phyloP scores from a whole-genome alignment of 2,888 invertebrate species.

The Microctonus brassicae region DNA sequence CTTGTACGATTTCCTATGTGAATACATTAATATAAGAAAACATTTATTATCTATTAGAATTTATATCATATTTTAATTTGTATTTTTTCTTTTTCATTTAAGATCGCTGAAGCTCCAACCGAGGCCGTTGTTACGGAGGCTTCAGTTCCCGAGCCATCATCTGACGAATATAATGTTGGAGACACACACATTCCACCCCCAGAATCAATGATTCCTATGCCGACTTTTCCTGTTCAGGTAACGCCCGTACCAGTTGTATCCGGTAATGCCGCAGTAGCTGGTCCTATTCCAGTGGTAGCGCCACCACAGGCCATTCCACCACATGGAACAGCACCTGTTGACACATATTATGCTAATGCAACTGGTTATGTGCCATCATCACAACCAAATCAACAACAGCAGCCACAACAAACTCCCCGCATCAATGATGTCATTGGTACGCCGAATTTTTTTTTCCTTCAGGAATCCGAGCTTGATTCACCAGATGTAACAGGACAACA shows the following conservation, averaged over 20 bases:
- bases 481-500: conserved; percentile 73
- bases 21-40: neutral
- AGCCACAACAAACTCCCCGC: conserved; percentile 72
- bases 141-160: conserved; percentile 55
- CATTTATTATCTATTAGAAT: neutral
- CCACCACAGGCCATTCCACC: conserved; percentile 60
- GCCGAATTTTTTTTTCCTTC: conserved; percentile 85
- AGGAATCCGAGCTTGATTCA: conserved; percentile 91
- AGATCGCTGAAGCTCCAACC: conserved; percentile 60
- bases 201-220: conserved; percentile 60
- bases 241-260: conserved; percentile 63
- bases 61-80: neutral
- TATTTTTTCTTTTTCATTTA: neutral
- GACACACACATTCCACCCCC: conserved; percentile 66
- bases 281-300: conserved; percentile 64
- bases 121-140: conserved; percentile 71
- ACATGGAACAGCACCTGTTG: conserved; percentile 60
- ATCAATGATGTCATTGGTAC: conserved; percentile 81
- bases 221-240: conserved; percentile 60
- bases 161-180: conserved; percentile 60
- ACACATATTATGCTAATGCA: conserved; percentile 65
- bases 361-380: conserved; percentile 73
- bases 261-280: conserved; percentile 56
- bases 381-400: conserved; percentile 67
- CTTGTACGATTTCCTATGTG: conserved; percentile 26